A percentile compares a stretch with the other conserved stretches of the same genome.
These are phyloP conservation scores for Mesitornis unicolor DNA, from an alignment of 2,113 vertebrate genomes.

Conservation along the genomic window DNA sequence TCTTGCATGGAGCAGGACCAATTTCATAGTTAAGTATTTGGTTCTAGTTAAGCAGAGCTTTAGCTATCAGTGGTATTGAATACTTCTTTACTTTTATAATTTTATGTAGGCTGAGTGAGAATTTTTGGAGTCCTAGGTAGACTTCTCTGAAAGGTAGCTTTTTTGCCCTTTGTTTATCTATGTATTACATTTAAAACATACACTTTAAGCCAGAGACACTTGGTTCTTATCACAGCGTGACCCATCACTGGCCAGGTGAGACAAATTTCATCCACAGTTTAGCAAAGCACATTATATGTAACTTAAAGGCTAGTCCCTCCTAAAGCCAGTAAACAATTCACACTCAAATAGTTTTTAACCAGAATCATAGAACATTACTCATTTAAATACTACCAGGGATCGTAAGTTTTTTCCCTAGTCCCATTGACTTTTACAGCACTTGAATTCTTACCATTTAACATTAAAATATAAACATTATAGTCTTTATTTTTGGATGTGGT, in stretches of 20 bases:
- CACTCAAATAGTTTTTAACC: not conserved
- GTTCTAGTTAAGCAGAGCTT: not conserved
- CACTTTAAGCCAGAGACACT: not conserved
- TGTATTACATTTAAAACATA: not conserved
- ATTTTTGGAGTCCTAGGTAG: not conserved
- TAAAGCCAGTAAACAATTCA: not conserved
- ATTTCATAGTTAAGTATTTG: not conserved
- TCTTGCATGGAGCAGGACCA: not conserved
- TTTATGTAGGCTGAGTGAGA: not conserved
- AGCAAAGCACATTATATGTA: not conserved
- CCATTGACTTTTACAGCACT: not conserved
- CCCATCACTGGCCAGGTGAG: not conserved
- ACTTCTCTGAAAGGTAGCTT: not conserved
- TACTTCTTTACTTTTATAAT: not conserved
- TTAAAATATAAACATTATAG: not conserved
- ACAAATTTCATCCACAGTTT: not conserved
- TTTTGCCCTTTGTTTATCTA: not conserved
- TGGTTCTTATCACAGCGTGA: not conserved
- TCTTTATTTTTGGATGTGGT: constrained; percentile 8
- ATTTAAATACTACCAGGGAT: not conserved
- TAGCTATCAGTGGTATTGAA: not conserved
- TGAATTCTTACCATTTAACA: not conserved
- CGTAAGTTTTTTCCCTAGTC: not conserved
- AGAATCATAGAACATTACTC: not conserved
- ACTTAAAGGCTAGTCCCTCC: not conserved